These are phyloP conservation scores for Oxystoma pomonae DNA, from an alignment of 2,888 invertebrate genomes.

Conservation along the genomic window DNA sequence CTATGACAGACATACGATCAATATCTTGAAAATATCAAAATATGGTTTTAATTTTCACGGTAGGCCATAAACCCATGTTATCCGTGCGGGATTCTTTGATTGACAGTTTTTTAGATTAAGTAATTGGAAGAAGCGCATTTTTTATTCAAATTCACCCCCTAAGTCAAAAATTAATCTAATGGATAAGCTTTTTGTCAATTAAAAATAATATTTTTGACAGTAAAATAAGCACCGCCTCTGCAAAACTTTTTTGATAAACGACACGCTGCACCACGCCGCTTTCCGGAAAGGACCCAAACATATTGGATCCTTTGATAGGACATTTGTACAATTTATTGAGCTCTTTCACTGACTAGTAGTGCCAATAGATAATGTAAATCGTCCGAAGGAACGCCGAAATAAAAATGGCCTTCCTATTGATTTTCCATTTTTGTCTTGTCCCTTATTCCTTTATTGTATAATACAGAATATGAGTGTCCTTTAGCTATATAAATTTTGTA, in stretches of 20 bases:
- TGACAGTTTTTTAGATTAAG: too few species aligned
- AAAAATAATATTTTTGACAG: too few species aligned
- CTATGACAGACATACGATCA: too few species aligned
- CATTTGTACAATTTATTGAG: slow-evolving; percentile 46
- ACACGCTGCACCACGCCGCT: slow-evolving; percentile 19
- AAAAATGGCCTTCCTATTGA: background rate
- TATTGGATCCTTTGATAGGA: slow-evolving; percentile 44
- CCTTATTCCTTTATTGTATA: background rate
- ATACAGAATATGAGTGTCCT: background rate
- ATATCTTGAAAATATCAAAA: too few species aligned
- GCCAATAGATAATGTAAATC: slow-evolving; percentile 46
- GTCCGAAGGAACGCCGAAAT: slow-evolving; percentile 27
- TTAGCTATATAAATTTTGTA: too few species aligned
- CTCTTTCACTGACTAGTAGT: slow-evolving; percentile 38
- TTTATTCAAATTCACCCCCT: too few species aligned
- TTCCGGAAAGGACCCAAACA: slow-evolving; percentile 36
- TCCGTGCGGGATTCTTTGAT: too few species aligned
- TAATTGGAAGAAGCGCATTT: too few species aligned
- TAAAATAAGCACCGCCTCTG: background rate
- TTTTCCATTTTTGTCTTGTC: background rate
- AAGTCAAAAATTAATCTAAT: too few species aligned
- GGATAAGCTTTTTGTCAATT: too few species aligned
- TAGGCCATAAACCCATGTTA: too few species aligned
- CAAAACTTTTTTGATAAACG: background rate
- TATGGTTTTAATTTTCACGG: too few species aligned